phyloP scores from a whole-genome alignment of 2,797 vertebrate species.

The Poeciliopsis infans region DNA sequence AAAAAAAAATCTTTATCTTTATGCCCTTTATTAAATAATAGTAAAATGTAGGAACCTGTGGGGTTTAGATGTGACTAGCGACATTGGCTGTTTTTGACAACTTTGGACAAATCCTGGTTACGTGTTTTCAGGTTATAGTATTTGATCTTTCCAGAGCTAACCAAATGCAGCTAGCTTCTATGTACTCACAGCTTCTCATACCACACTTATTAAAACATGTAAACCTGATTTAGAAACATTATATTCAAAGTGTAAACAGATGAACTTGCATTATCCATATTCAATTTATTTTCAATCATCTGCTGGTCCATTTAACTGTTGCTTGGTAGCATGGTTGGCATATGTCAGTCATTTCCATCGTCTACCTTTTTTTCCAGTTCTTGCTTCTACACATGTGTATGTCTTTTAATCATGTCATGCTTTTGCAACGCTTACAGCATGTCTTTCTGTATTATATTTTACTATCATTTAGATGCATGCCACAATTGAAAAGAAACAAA shows the following conservation, averaged over 20 bases:
- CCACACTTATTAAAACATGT: not conserved
- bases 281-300: not conserved
- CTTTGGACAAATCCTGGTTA: not conserved
- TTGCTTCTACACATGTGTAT: conserved; percentile 56
- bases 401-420: conserved; percentile 42
- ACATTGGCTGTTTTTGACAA: not conserved
- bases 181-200: not conserved
- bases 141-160: conserved; percentile 20
- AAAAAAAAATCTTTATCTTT: not conserved
- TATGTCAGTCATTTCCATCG: not conserved
- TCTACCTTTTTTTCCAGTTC: conserved; percentile 11
- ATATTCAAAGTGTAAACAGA: not conserved
- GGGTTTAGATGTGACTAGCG: not conserved
- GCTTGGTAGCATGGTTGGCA: not conserved
- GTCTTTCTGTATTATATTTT: conserved; percentile 41
- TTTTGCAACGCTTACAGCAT: conserved; percentile 44
- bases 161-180: not conserved
- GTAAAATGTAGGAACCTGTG: not conserved
- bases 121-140: conserved; percentile 2
- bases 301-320: conserved; percentile 20
- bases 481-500: conserved; percentile 29
- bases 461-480: conserved; percentile 50
- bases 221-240: not conserved
- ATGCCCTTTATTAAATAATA: not conserved
- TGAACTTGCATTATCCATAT: conserved; percentile 7